Base-by-base conservation (phyloP, 2,797 vertebrate genomes). In the Pteropus rufus region DNA sequence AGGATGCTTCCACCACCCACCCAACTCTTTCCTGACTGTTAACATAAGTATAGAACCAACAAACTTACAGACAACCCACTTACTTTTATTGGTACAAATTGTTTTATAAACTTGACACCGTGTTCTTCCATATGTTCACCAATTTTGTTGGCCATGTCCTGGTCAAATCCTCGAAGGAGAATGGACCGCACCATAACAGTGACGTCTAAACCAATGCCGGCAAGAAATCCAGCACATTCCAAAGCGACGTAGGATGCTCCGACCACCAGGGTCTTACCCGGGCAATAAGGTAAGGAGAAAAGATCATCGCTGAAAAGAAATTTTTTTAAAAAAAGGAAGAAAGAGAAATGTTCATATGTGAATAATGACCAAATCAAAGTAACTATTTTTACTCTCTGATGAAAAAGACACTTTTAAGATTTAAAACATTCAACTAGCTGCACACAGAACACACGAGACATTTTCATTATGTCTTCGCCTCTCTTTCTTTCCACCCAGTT, bases 171-270 rank as follows among this genome's bases (percentile, higher is more conserved):
- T 96, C 98, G 98, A 18, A 99, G 98, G 7, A 99, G 98, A 75
- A 98, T 99, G 76, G 99, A 99, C 46, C 98, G 98, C 62, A 98
- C 98, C 99, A 99, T 98, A 34, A 99, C 98, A 18, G 98, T 99
- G 84, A 99, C 99, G 41, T 98, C 98, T 89, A 99, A 95, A 4
- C 99, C 99, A 52, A 99, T 98, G 15, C 99, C 99, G 4, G 97
- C 98, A 95, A 99, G 98, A 98, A 99, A 99, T 24, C 99, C 99
- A 16, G 99, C 99, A 67, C 98, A 99, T 96, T 99, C 99, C 96
- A 99, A 96, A 46, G 99, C 99, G 12, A 99, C 99, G 1, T 99
- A 98, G 26, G 99, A 98, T 36, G 98, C 98, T 12, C 99, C 99
- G 10, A 99, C 97, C 52, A 99, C 99, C 88, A 99, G 98, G 24